phyloP scores from a whole-genome alignment of 1,140 invertebrate species.

The Tachypleus tridentatus region DNA sequence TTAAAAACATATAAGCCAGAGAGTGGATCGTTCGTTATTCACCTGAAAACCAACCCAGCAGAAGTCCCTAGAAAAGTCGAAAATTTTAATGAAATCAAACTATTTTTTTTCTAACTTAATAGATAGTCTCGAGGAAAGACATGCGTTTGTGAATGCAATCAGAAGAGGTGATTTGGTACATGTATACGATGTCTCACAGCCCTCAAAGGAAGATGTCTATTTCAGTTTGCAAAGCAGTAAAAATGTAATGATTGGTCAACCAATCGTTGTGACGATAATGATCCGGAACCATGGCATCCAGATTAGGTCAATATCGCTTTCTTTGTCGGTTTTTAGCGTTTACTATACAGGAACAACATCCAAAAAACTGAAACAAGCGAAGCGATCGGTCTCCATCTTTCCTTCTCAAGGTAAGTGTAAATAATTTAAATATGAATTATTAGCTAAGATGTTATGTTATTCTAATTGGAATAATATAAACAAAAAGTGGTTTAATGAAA shows the following conservation, averaged over 20 bases:
- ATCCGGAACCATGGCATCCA: slow-evolving; percentile 36
- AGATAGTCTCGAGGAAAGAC: slow-evolving; percentile 51
- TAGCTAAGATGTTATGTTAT: too few relatives aligned
- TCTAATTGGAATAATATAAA: too few relatives aligned
- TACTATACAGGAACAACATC: slow-evolving; percentile 63
- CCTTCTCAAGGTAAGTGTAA: slow-evolving; percentile 22
- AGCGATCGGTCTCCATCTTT: slow-evolving; percentile 30
- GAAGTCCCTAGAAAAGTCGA: too few relatives aligned
- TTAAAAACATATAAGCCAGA: too few relatives aligned
- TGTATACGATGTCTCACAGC: slow-evolving; percentile 25
- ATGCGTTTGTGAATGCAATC: slow-evolving; percentile 62
- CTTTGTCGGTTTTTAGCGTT: slow-evolving; percentile 49
- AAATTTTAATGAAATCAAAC: too few relatives aligned
- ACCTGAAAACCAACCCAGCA: too few relatives aligned
- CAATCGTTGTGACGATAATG: slow-evolving; percentile 41
- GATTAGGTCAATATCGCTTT: slow-evolving; percentile 49
- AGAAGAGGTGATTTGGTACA: slow-evolving; percentile 14
- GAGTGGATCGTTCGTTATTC: too few relatives aligned
- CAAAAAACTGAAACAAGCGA: slow-evolving; percentile 50
- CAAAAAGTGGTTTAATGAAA: too few relatives aligned
- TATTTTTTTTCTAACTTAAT: not conserved
- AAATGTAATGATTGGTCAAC: slow-evolving; percentile 73
- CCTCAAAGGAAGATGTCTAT: slow-evolving; percentile 66
- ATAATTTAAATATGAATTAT: too few relatives aligned
- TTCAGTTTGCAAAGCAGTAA: slow-evolving; percentile 72